Percentiles rank a stretch among this genome's conserved stretches.
Evolutionary conservation across 2,113 vertebrate species (phyloP).

Genomic region (Halcyon malimbica): DNA sequence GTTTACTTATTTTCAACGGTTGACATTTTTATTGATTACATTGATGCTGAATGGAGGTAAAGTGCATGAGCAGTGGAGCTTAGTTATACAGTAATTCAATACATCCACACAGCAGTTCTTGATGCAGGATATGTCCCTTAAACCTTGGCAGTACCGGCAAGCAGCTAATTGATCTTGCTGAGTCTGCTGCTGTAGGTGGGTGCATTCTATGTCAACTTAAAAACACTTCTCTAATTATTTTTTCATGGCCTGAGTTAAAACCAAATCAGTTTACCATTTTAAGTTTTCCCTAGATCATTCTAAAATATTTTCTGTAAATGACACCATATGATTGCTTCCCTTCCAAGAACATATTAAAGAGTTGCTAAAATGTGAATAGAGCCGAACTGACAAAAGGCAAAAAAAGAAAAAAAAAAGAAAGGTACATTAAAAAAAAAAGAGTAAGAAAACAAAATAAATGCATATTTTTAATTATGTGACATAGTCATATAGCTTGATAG

Average conservation of each 20-base stretch:
- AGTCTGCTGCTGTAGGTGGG: neutral
- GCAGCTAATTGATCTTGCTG: neutral
- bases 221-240: neutral
- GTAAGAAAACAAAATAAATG: neutral
- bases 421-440: neutral
- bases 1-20: neutral
- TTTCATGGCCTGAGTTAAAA: neutral
- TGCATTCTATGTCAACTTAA: neutral
- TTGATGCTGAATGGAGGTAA: neutral
- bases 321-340: constrained; percentile 1
- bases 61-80: neutral
- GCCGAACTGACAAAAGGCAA: neutral
- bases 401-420: neutral
- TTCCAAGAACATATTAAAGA: neutral
- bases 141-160: neutral
- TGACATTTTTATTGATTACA: neutral
- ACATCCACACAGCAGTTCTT: neutral
- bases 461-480: neutral
- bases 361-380: neutral
- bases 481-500: neutral
- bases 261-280: neutral
- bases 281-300: neutral
- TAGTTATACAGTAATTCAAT: neutral
- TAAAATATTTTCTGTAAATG: neutral
- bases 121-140: neutral